These are phyloP conservation scores for Aleiodes alternator DNA, from an alignment of 2,888 invertebrate genomes.

Conservation along the genomic window DNA sequence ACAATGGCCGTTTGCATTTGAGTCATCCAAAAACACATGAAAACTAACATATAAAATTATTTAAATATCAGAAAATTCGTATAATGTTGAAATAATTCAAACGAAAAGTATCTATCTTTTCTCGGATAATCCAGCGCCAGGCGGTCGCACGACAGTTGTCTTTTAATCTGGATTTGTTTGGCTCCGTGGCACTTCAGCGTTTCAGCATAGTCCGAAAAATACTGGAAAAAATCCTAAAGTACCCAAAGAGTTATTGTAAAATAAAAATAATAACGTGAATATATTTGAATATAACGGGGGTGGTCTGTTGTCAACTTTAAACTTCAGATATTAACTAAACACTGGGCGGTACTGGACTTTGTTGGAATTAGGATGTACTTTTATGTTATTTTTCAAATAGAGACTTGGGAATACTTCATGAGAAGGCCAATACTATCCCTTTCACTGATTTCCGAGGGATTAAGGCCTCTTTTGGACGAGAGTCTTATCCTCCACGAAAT, in stretches of 20 bases:
- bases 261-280: slow-evolving; percentile 55
- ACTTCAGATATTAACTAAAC: slow-evolving; percentile 57
- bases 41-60: not conserved
- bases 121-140: slow-evolving; percentile 43
- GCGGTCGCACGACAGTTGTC: slow-evolving; percentile 25
- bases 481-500: not conserved
- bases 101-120: slow-evolving; percentile 23
- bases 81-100: not conserved
- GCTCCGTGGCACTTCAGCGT: too few species aligned
- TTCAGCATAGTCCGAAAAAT: too few species aligned
- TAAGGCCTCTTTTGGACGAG: slow-evolving; percentile 19
- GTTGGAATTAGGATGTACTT: slow-evolving; percentile 64
- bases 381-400: slow-evolving; percentile 54
- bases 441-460: slow-evolving; percentile 25
- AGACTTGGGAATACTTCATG: slow-evolving; percentile 53
- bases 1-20: too few species aligned
- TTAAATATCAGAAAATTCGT: not conserved
- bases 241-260: slow-evolving; percentile 28
- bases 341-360: slow-evolving; percentile 62
- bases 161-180: slow-evolving; percentile 51
- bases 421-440: slow-evolving; percentile 46
- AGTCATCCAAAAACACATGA: too few species aligned
- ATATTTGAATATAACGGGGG: slow-evolving; percentile 58
- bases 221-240: not conserved
- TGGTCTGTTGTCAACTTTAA: slow-evolving; percentile 62